Evolutionary conservation across 2,113 vertebrate genomes (phyloP), one percentile per base, ranked within the genome.

Genomic region (Brachyhypopomus occidentalis): DNA sequence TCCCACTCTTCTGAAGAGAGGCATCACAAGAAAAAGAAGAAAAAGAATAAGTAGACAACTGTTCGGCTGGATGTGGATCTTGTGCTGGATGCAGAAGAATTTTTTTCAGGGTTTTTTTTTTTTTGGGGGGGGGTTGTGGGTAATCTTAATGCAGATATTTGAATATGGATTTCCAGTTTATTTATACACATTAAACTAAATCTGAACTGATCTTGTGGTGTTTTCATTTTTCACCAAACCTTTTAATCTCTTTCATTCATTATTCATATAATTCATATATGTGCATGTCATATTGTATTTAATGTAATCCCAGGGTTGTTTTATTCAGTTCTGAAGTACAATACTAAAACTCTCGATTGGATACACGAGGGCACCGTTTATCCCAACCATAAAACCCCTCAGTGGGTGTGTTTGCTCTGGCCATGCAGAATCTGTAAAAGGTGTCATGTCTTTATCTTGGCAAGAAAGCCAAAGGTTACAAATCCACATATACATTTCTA

Each of bases 21-120:
- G 77, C 93, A 92, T 73, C 92, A 93, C 59, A 95, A 92, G 89
- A 94, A 94, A 88, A 95, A 96, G 91, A 88, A 91, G 30, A 93
- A 92, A 52, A 86, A 86, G 85, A 80, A 12, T 59, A 87, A 87
- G 20, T 82, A 59, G 36, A 82, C 2, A 82, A 60, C n/a, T 36
- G n/a, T 78, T 22, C 89, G 36, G 14, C n/a, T 66, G 5, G 20
- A 14, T 34, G 4, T 41, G 19, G 11, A 52, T 38, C 20, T 2
- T 48, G 22, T 58, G 25, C 11, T 36, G 45, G 59, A 36, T 73
- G 73, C 27, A 55, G 45, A 22, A 8, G 63, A 3, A 12, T 71
- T 20, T 45, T 7, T 0, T 38, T n/a, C 12, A 17, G 6, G 0
- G 11, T 38, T 59, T 27, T 59, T 38, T 58, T 48, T 9, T n/a